Evolutionary conservation across 2,113 vertebrate genomes (phyloP), one percentile per base, ranked within the genome.

Genomic region (Catharus bicknelli): DNA sequence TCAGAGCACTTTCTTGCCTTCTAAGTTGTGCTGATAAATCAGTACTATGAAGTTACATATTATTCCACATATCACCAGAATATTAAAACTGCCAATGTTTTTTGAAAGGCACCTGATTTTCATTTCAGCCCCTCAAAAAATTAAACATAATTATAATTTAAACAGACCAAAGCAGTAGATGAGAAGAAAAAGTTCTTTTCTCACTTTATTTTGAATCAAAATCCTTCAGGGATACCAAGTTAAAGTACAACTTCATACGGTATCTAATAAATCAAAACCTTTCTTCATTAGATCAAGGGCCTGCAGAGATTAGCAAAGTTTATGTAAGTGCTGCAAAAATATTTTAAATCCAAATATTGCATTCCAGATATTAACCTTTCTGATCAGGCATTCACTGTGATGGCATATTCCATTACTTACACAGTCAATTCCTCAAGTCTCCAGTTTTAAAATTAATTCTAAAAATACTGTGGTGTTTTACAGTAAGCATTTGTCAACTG

Each of bases 311-410:
- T 91, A 96, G 63, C 16, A 70, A 67, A 82, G 90, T 97, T 97
- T 96, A 95, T 79, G 88, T 58, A 95, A 88, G 38, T 78, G 82
- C 36, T 95, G 57, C 75, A 97, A 97, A 97, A 97, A 95, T 95
- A 97, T 94, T 97, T 96, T 84, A 97, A 97, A 96, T 95, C 73
- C 47, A 96, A 97, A 97, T 97, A 97, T 43, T 92, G 74, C 58
- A 92, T 80, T 96, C 78, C 89, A 97, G 58, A 91, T 93, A 97
- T 80, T 94, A 94, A 69, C 63, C 96, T 97, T 92, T 80, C 82
- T 70, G 77, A 97, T 92, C 94, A 97, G 75, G 88, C 97, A 92
- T 92, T 95, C 89, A 94, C 74, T 90, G 64, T 90, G 83, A 95
- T 66, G 91, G 53, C 53, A 74, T 94, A 90, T 91, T 93, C 61